Base-by-base conservation (phyloP, 1,140 invertebrate genomes). In the Saccostrea glomerata region DNA sequence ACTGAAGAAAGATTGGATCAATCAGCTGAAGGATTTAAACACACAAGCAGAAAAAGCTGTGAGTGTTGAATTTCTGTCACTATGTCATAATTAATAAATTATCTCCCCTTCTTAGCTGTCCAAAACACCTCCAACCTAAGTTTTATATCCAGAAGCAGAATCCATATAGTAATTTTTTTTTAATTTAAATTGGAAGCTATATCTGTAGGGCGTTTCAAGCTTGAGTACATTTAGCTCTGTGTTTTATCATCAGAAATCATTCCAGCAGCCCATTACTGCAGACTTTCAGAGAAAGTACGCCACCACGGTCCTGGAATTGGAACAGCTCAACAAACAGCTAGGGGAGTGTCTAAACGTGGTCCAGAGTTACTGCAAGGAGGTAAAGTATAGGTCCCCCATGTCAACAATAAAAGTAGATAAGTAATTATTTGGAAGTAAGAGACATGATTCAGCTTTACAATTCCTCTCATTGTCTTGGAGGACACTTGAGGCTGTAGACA, bases 281-380 rank as follows among this genome's bases (percentile, higher is more conserved):
- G 98, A 98, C 92, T 99, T 99, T 94, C 97, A 98, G 94, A 96
- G 97, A 92, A 94, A 92, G 93, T 99, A 99, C 95, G 98, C 98
- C 13, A 96, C 96, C 47, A 96, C 97, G 91, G 97, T 99, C 1
- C 96, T 99, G 83, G 98, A 98, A 90, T 96, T 99, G 87, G 98
- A 99, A 92, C 97, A 97, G 91, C 97, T 99, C 94, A 99, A 99
- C 95, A 96, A 96, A 89, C 97, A 98, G 94, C 96, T 99, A 36
- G 97, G 98, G 94, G 96, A 97, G 60, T 97, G 97, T 94, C 96
- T 99, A 36, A 97, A 97, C 92, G 97, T 97, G 90, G 97, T 99
- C 83, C 98, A 98, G 88, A 94, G 96, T 90, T 97, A 97, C 90
- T 98, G 98, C 93, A 97, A 97, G 90, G 97, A 98, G 94, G 96